Evolutionary conservation across 2,113 vertebrate genomes (phyloP), one percentile per base, ranked within the genome.

Genomic region (Poeciliopsis occidentalis): DNA sequence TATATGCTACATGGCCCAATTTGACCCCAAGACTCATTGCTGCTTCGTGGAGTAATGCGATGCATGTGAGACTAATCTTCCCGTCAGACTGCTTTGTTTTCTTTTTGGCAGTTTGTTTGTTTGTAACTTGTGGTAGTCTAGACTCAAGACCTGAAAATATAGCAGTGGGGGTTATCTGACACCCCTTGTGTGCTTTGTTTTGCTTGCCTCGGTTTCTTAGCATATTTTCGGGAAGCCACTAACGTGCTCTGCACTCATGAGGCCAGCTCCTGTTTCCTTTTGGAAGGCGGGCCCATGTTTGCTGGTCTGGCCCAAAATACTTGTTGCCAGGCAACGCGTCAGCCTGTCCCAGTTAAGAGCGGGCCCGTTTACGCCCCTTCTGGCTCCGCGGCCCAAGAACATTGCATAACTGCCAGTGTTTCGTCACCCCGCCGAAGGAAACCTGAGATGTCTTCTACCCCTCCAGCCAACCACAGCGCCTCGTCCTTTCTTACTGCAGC

Each of bases 301-400:
- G 91, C 92, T 89, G 68, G 78, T 93, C 89, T 90, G 92, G 92
- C 90, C 91, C 93, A 94, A 95, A 95, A 95, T 94, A 94, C 91
- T 90, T 89, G 94, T 94, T 93, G 86, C 94, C 83, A 94, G 83
- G 94, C 94, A 94, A 95, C 94, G 76, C 76, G 44, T 60, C 85
- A 88, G 89, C 89, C 93, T 84, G 78, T 91, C 93, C 92, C 86
- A 90, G 82, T 91, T 83, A 74, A 83, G 84, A 82, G 64, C 67
- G 54, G 83, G 85, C 54, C 85, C 94, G 92, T 93, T 92, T 87
- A 95, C 93, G 91, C 91, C 87, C 89, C 78, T 91, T 86, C 87
- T 93, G 93, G 91, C 91, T 81, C 65, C 61, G 61, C 60, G 75
- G 87, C 83, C 88, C 76, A 84, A 90, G 88, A 86, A 82, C 78